phyloP scores from a whole-genome alignment of 2,113 vertebrate species.

The Pangasianodon gigas region DNA sequence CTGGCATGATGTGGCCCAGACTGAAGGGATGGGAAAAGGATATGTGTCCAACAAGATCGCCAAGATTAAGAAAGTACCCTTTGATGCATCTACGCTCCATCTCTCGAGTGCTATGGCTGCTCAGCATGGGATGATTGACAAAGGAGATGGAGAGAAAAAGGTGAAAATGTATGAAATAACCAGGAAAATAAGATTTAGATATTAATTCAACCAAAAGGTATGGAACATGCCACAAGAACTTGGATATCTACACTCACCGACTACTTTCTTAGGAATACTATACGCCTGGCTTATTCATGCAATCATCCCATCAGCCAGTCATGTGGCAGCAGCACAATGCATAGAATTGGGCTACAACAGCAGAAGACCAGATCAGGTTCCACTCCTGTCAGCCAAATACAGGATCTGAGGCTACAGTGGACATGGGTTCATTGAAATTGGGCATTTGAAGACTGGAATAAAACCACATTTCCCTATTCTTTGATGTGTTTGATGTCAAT shows the following conservation, averaged over 20 bases:
- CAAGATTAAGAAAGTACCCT: slow-evolving; percentile 83
- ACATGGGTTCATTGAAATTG: background rate
- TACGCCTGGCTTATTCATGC: background rate
- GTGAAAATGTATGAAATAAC: slow-evolving; percentile 38
- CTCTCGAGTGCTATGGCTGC: slow-evolving; percentile 84
- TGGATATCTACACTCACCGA: too few relatives aligned
- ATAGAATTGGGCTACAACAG: background rate
- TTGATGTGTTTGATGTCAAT: background rate
- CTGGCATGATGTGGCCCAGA: slow-evolving; percentile 84
- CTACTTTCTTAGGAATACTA: background rate
- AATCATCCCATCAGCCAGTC: background rate
- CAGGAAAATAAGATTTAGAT: background rate
- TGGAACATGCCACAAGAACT: background rate
- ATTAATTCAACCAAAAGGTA: too few relatives aligned
- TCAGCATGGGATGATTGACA: slow-evolving; percentile 87
- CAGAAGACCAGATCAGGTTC: background rate
- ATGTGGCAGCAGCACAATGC: background rate
- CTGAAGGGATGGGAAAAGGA: slow-evolving; percentile 75
- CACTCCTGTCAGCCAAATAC: background rate
- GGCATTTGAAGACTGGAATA: background rate
- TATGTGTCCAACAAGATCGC: slow-evolving; percentile 82
- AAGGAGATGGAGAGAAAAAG: slow-evolving; percentile 82
- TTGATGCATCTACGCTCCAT: slow-evolving; percentile 80
- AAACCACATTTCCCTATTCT: background rate
- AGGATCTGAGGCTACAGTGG: background rate